Evolutionary conservation across 2,113 vertebrate species (phyloP), one percentile per base, ranked within the genome.

Genomic region (Micronisus gabar): DNA sequence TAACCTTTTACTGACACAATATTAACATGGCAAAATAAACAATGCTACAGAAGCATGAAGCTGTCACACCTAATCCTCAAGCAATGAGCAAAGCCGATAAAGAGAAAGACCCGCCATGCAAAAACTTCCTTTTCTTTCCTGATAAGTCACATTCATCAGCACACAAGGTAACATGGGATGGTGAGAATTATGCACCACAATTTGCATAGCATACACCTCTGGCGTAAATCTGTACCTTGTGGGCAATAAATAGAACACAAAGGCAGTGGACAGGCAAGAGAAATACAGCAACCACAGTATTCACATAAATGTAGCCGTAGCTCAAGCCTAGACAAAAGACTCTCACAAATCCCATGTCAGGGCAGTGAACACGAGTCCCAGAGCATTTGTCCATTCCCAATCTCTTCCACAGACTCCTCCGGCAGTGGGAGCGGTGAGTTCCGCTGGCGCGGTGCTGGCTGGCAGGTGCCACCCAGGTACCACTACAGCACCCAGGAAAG

Each of bases 401-500:
- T 7, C 20, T 7, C 59, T 43, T 11, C 27, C 5, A 1, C 2
- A 6, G 59, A 15, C 26, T 4, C 30, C 34, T 15, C 43, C 14
- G 6, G 34, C 63, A 22, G 48, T 2, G 0, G 41, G 21, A 50
- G 7, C 11, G 1, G 66, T 2, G 4, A 23, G 59, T 50, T 32
- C 38, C 13, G 1, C 21, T 5, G 40, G 34, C 8, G 3, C 2
- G 0, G 23, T 22, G 29, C 43, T n/a, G 41, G 23, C 36, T 50
- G 62, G 12, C 4, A 4, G 6, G 4, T 23, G 8, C 62, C 21
- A 6, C 43, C 36, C 26, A 19, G 34, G 27, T 16, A 22, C 40
- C 2, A 0, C 26, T 7, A 3, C 2, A 0, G 38, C 32, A 6
- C 13, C 13, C 34, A 5, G 22, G 29, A 67, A n/a, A 22, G 32